phyloP scores from a whole-genome alignment of 2,113 vertebrate species.

The Myocastor coypus region DNA sequence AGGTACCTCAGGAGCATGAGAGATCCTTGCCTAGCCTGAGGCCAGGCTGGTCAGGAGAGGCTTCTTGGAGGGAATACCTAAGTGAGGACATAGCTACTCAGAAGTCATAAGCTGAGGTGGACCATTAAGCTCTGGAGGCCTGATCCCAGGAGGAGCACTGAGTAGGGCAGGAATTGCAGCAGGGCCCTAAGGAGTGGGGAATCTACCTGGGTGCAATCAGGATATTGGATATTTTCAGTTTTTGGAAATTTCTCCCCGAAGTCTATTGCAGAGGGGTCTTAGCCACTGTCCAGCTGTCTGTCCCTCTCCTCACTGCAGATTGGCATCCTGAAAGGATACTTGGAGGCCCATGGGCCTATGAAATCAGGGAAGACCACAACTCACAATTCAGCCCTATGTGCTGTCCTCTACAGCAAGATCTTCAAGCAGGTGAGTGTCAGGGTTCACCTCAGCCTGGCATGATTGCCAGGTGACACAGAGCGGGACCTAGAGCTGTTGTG shows the following conservation, averaged over 20 bases:
- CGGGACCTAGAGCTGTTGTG: not conserved
- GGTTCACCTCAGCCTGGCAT: not conserved
- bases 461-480: accelerated
- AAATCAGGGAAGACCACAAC: constrained; percentile 57
- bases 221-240: not conserved
- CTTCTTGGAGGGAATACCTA: not conserved
- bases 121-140: not conserved
- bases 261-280: not conserved
- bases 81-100: not conserved
- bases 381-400: constrained; percentile 68
- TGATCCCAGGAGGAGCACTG: not conserved
- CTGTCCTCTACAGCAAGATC: constrained; percentile 79
- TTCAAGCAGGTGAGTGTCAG: constrained; percentile 81
- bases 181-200: not conserved
- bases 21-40: not conserved
- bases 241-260: not conserved
- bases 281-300: not conserved
- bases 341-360: constrained; percentile 45
- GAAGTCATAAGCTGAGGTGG: not conserved
- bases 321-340: constrained; percentile 78
- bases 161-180: not conserved
- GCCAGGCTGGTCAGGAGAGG: not conserved
- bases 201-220: accelerated
- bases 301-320: constrained; percentile 66
- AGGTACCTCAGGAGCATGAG: not conserved